Conservation (phyloP, 1,140 invertebrate genomes). For the Acromyrmex charruanus region DNA sequence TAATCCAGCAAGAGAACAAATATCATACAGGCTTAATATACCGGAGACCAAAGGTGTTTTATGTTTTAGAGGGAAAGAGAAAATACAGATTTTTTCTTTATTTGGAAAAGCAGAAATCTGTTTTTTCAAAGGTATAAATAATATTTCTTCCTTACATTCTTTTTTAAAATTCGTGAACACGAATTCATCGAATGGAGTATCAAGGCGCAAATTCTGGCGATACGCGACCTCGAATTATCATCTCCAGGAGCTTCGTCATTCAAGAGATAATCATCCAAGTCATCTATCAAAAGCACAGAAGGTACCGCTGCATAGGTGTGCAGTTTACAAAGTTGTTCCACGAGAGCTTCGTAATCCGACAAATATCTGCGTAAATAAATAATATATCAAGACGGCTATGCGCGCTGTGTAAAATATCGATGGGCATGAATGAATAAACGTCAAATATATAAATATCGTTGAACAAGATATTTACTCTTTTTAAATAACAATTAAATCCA, state of each 20-base stretch:
- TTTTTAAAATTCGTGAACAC: slow-evolving; percentile 74
- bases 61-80: not conserved
- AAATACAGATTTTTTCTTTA: not conserved
- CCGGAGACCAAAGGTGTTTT: no score
- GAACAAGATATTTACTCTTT: no score
- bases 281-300: slow-evolving; percentile 80
- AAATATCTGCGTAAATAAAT: slow-evolving; percentile 78
- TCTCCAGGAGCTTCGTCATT: slow-evolving; percentile 50
- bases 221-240: slow-evolving; percentile 69
- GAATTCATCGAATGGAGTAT: slow-evolving; percentile 78
- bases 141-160: slow-evolving; percentile 50
- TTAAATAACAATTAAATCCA: no score
- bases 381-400: slow-evolving; percentile 4
- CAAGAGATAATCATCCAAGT: slow-evolving; percentile 79
- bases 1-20: no score
- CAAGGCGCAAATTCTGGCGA: slow-evolving; percentile 76
- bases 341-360: slow-evolving; percentile 77
- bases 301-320: slow-evolving; percentile 77
- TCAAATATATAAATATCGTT: no score
- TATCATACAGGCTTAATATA: not conserved
- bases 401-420: no score
- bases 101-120: not conserved
- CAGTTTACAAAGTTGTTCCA: slow-evolving; percentile 77
- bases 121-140: slow-evolving; percentile 1
- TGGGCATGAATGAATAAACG: no score